Evolutionary conservation across 1,140 invertebrate genomes (phyloP), one percentile per base, ranked within the genome.

Genomic region (Anagrus nilaparvatae): DNA sequence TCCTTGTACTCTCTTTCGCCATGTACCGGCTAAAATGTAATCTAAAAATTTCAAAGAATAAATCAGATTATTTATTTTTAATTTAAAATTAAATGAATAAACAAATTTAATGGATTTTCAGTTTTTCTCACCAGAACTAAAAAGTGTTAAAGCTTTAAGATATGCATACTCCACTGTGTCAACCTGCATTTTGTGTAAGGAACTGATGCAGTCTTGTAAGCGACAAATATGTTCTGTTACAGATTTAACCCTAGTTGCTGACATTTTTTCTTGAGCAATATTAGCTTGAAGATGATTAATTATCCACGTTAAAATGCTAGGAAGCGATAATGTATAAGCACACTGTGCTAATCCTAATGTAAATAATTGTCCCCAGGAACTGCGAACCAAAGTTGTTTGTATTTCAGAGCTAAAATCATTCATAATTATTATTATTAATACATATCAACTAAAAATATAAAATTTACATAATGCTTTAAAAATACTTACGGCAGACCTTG

Each of bases 281-380:
- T 73, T 79, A 17, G 72, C 69, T 62, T 79, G 75, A 28, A 80
- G 59, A 54, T 79, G 77, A 56, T 76, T 81, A 42, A 87, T 75
- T 50, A 94, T 81, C 34, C 87, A 85, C 24, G 78, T 78, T 30
- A 94, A 69, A 52, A 94, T 91, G 43, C 82, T 85, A 21, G 80
- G 71, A 32, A 93, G 69, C 24, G 84, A 86, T 56, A 94, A 70
- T 32, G 79, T 76, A 19, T 84, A 75, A 10, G 86, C 78, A 63
- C 86, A 93, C 62, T 97, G 91, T 2, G 89, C 83, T 41, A 98
- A 70, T 6, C 92, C 92, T 13, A 99, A 70, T 3, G 85, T 81
- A 65, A 98, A 93, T 40, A 98, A 60, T 59, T 97, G 89, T 56
- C 87, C 79, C 95, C 95, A 98, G 53, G 82, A 87, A 45, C 80